Evolutionary conservation across 2,888 invertebrate species (phyloP).

Genomic region (Aplocera efformata): DNA sequence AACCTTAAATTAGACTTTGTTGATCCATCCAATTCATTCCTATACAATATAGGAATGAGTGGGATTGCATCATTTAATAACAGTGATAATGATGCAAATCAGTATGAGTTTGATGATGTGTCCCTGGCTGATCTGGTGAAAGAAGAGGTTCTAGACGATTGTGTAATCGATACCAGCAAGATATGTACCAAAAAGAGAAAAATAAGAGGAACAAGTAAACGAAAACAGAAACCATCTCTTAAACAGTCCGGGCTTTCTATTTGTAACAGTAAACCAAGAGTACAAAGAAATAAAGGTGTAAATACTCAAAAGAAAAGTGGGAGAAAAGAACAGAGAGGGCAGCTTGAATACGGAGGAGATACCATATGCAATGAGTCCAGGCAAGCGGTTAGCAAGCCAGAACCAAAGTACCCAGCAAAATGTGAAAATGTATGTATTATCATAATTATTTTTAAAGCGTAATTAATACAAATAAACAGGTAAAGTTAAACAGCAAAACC

Average conservation of each 20-base stretch:
- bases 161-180: too few species aligned
- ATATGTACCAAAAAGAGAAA: too few species aligned
- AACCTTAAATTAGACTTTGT: neutral
- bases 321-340: neutral
- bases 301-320: too few species aligned
- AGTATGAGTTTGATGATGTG: neutral
- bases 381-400: constrained; percentile 1
- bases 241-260: too few species aligned
- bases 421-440: constrained; percentile 20
- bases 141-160: neutral
- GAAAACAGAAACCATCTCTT: too few species aligned
- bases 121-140: neutral
- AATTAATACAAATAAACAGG: too few species aligned
- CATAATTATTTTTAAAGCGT: too few species aligned
- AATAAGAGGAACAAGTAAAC: too few species aligned
- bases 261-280: too few species aligned
- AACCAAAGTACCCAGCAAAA: constrained; percentile 17
- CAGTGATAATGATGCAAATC: neutral
- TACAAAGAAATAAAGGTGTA: too few species aligned
- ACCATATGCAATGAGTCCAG: neutral
- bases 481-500: too few species aligned
- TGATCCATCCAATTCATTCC: neutral
- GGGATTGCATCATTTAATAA: neutral
- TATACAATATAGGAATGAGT: too few species aligned
- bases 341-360: neutral